These are phyloP conservation scores for Eremophila alpestris DNA, from an alignment of 2,797 vertebrate species.

Conservation along the genomic window DNA sequence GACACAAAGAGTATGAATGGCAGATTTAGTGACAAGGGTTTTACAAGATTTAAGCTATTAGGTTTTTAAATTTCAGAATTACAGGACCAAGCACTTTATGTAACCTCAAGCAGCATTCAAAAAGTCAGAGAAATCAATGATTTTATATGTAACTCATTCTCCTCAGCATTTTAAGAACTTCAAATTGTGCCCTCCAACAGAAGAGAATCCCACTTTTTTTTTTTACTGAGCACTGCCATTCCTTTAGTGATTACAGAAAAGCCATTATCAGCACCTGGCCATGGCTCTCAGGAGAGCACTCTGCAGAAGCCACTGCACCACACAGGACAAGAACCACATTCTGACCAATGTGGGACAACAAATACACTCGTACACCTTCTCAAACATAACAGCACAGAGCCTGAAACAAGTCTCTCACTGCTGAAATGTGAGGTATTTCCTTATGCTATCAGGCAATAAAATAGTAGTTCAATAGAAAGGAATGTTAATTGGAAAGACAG, in stretches of 20 bases:
- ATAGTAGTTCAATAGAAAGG: neutral
- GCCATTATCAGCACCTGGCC: neutral
- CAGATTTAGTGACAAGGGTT: neutral
- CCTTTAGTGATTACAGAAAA: neutral
- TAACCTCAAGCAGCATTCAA: neutral
- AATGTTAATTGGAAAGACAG: neutral
- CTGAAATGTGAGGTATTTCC: slow-evolving; percentile 5
- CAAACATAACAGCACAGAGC: neutral
- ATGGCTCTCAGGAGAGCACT: neutral
- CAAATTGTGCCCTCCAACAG: neutral
- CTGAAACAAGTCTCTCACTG: neutral
- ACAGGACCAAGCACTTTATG: neutral
- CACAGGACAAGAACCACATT: neutral
- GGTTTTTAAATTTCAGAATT: neutral
- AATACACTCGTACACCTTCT: neutral
- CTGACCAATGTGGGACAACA: neutral
- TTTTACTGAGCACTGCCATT: neutral
- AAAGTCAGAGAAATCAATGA: neutral
- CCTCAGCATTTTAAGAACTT: neutral
- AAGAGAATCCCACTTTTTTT: neutral
- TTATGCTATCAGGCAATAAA: neutral
- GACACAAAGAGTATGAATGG: neutral
- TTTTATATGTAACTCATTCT: neutral
- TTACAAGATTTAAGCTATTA: neutral
- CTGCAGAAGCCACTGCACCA: neutral